Base-by-base conservation (phyloP, 2,888 invertebrate species). In the Caenorhabditis japonica region DNA sequence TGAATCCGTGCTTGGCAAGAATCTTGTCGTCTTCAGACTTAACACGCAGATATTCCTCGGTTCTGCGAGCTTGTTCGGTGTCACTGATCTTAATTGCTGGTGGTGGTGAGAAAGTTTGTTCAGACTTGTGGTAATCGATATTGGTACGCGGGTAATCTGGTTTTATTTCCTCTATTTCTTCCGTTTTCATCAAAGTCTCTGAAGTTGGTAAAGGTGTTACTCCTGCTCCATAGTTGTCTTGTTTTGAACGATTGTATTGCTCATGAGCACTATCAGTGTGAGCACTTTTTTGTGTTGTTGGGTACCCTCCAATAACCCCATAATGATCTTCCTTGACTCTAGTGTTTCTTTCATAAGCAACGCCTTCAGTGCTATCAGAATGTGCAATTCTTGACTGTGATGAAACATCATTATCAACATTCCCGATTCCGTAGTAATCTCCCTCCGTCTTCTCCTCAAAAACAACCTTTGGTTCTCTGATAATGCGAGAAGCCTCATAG, bases 21-120 rank as follows among this genome's bases (percentile, higher is more conserved):
- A 79, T 79, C 25, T 68, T 73, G 23, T 83, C 81, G 38, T 83
- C 83, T 56, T 83, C 83, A 5, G 75, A 75, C 46, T 77, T 75
- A 12, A 81, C 80, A n/a, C 79, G 55, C 56, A 76, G 61, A 13
- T 74, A 70, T 41, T 83, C 81, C 8, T 74, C 71, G 7, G 73
- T 71, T 66, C 80, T 46, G 17, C 72, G 49, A 36, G 53, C 64
- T 44, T 73, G 49, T 15, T 81, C 76, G 8, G 64, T 62, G 23
- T 73, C 76, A 17, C 58, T 62, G 8, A 61, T 56, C 34, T 49
- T 46, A 41, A 71, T 47, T n/a, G 39, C 36, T 59, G 62, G 71
- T 33, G 52, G 46, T 41, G 71, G 52, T 41, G 71, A 62, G 23
- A 47, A 58, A 7, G 49, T 25, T 4, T 47, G 39, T 8, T 47